These are phyloP conservation scores for Emmelina monodactyla DNA, from an alignment of 2,888 invertebrate species.

Conservation along the genomic window DNA sequence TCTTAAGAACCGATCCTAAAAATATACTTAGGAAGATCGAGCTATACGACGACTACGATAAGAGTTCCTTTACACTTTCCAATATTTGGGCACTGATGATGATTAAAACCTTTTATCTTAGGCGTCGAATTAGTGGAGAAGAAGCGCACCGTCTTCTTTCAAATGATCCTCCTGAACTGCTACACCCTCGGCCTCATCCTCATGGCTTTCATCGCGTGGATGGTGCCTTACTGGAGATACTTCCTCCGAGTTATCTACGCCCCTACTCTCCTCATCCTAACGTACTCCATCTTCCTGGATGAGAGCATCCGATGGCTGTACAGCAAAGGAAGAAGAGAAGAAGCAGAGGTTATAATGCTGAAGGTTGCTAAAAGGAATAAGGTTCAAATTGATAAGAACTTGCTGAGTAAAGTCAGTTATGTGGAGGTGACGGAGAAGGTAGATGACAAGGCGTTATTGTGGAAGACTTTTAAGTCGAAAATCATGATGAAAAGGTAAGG, in stretches of 20 bases:
- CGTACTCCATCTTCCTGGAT: slow-evolving; percentile 46
- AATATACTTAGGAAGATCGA: no score
- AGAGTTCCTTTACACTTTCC: no score
- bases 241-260: slow-evolving; percentile 52
- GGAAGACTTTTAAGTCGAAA: slow-evolving; percentile 45
- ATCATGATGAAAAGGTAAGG: slow-evolving; percentile 51
- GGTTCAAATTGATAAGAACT: slow-evolving; percentile 29
- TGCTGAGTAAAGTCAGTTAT: slow-evolving; percentile 37
- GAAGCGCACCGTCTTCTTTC: slow-evolving; percentile 41
- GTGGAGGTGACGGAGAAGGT: slow-evolving; percentile 23
- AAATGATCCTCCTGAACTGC: slow-evolving; percentile 52
- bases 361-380: slow-evolving; percentile 45
- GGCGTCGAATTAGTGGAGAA: slow-evolving; percentile 56
- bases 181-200: slow-evolving; percentile 47
- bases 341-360: slow-evolving; percentile 35
- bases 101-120: no score
- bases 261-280: slow-evolving; percentile 41
- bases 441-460: slow-evolving; percentile 34
- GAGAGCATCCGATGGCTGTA: slow-evolving; percentile 56
- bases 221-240: slow-evolving; percentile 49
- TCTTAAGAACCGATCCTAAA: no score
- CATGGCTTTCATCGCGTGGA: slow-evolving; percentile 51
- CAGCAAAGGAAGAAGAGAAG: slow-evolving; percentile 44
- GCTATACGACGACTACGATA: no score
- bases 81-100: no score